Percentiles rank a stretch among this genome's conserved stretches.
Conservation (phyloP, 2,113 vertebrate species). For the Thunnus thynnus region DNA sequence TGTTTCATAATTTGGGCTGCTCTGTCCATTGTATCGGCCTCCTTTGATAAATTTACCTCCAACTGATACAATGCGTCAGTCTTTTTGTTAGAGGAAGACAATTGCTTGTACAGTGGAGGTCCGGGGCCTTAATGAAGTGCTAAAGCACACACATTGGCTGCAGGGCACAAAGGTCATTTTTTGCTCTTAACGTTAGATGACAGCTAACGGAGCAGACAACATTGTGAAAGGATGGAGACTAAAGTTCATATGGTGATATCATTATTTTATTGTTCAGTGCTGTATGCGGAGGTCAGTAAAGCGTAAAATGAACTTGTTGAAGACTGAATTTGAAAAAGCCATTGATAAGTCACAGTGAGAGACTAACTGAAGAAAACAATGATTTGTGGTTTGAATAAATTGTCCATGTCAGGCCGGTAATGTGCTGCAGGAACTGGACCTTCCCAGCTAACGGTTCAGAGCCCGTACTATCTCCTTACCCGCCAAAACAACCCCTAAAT, state of each 20-base stretch:
- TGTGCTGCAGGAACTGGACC: conserved; percentile 13
- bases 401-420: conserved; percentile 18
- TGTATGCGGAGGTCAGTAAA: conserved; percentile 57
- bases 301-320: conserved; percentile 56
- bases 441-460: not conserved
- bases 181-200: conserved; percentile 72
- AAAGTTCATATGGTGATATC: conserved; percentile 71
- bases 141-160: conserved; percentile 63
- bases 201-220: conserved; percentile 72
- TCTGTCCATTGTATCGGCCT: conserved; percentile 78
- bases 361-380: conserved; percentile 57
- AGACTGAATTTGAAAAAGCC: conserved; percentile 37
- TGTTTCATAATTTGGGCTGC: conserved; percentile 78
- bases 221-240: conserved; percentile 50
- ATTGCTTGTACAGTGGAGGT: conserved; percentile 69
- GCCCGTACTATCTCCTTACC: not conserved
- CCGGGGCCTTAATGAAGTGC: conserved; percentile 78
- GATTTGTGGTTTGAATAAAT: conserved; percentile 35
- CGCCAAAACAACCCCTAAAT: not conserved
- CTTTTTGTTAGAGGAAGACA: conserved; percentile 77
- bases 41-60: conserved; percentile 83
- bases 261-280: conserved; percentile 63
- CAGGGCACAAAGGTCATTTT: conserved; percentile 63
- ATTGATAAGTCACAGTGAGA: conserved; percentile 63
- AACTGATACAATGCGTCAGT: conserved; percentile 83